Percentiles rank a stretch among this genome's conserved stretches.
Evolutionary conservation across 2,113 vertebrate species (phyloP).

Genomic region (Anguilla japonica): DNA sequence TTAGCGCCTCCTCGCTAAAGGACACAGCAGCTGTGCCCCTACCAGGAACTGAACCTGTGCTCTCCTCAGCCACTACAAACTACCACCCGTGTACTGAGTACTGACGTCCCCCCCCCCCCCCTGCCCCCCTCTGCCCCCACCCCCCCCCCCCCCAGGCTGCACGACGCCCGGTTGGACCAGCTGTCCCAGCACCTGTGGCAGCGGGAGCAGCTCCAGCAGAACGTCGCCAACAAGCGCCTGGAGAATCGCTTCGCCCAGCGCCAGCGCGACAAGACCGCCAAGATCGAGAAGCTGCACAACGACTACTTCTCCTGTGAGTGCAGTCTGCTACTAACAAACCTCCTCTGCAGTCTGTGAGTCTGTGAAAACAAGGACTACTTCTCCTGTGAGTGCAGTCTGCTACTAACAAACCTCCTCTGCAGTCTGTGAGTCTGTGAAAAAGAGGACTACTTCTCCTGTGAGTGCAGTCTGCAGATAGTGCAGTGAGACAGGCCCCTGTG

Average conservation of each 20-base stretch:
- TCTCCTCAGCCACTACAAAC: too few relatives aligned
- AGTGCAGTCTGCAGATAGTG: neutral
- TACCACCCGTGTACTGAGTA: too few relatives aligned
- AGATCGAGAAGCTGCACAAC: conserved; percentile 64
- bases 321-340: neutral
- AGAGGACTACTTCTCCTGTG: conserved; percentile 56
- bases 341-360: too few relatives aligned
- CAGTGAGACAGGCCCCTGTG: too few relatives aligned
- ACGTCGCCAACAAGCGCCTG: conserved; percentile 61
- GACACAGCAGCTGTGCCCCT: too few relatives aligned
- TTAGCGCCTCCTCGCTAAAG: too few relatives aligned
- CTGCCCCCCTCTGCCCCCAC: neutral
- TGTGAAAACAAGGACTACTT: conserved; percentile 42
- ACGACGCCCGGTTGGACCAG: conserved; percentile 74
- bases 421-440: too few relatives aligned
- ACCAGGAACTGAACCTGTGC: too few relatives aligned
- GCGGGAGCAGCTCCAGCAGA: conserved; percentile 63
- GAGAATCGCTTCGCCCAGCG: conserved; percentile 62
- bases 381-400: conserved; percentile 44
- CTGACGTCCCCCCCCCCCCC: too few relatives aligned
- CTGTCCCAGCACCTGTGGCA: conserved; percentile 70
- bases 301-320: conserved; percentile 58
- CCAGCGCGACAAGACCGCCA: conserved; percentile 70
- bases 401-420: neutral
- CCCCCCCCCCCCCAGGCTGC: conserved; percentile 66